Evolutionary conservation across 2,797 vertebrate genomes (phyloP).

Genomic region (Sciurus vulgaris): DNA sequence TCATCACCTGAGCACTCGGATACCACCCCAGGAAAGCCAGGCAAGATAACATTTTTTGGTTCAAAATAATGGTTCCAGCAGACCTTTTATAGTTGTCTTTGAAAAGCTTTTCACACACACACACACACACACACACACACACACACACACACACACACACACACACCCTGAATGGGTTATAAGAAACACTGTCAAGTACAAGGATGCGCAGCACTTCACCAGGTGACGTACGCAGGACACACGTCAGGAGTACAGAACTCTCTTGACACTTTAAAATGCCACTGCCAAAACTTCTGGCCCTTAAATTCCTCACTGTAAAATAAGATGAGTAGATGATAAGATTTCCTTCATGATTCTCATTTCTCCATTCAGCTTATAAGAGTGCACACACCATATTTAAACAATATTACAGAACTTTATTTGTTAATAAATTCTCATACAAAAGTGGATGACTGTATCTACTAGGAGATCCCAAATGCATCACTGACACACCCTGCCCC

Average conservation of each 20-base stretch:
- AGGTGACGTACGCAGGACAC: background rate
- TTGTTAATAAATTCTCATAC: background rate
- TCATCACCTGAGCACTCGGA: conserved; percentile 74
- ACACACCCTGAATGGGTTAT: background rate
- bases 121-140: background rate
- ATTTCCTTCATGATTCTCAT: background rate
- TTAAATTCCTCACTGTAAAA: background rate
- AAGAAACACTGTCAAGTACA: background rate
- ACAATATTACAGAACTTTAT: background rate
- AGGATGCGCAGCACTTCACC: background rate
- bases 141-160: background rate
- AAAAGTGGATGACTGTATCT: background rate
- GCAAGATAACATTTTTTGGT: background rate
- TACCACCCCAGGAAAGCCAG: conserved; percentile 66
- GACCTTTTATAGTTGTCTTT: background rate
- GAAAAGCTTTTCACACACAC: conserved; percentile 18
- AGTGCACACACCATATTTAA: background rate
- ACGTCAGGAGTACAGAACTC: background rate
- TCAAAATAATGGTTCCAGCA: conserved; percentile 41
- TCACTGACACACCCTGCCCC: background rate
- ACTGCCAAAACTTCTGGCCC: background rate
- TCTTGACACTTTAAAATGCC: background rate
- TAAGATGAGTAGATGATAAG: background rate
- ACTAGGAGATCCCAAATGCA: background rate
- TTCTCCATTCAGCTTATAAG: background rate